Base-by-base conservation (phyloP, 2,888 invertebrate genomes). In the Autographa gamma region DNA sequence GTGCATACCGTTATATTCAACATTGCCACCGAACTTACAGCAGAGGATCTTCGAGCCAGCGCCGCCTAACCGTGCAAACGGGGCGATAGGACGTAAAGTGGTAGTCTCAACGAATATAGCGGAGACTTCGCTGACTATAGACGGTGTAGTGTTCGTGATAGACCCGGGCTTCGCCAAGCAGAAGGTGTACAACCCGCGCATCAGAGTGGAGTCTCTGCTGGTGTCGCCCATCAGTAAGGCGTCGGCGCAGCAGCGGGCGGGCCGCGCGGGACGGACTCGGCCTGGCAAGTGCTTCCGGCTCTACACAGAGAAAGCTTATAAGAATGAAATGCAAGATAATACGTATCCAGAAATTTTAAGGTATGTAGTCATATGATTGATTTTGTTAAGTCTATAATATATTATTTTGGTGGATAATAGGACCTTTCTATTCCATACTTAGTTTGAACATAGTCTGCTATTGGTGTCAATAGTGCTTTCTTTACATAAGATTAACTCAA, bases 91-190 rank as follows among this genome's bases (percentile, higher is more conserved):
- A 0, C 94, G 99, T 6, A 99, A 97, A 86, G 98, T 99, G 0
- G 99, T 99, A 0, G 99, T 99, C 0, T 99, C 99, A 0, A 99
- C 99, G 0, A 99, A 99, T 91, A 99, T 99, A 82, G 99, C 99
- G 0, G 99, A 99, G 95, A 99, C 99, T 0, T 99, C 99, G 0
- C 93, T 99, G 32, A 99, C 99, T 7, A 99, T 99, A 86, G 99
- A 99, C 87, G 99, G 99, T 62, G 99, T 99, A 1, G 99, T 99
- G 14, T 99, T 99, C 91, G 99, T 99, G 13, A 99, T 99, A 88
- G 99, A 99, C 94, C 99, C 99, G 0, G 99, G 99, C 13, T 99
- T 99, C 94, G 99, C 99, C 0, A 99, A 99, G 89, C 99, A 99
- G 92, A 99, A 99, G 96, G 91, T 98, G 7, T 98, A 98, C 90